Conservation (phyloP, 2,113 vertebrate species). For the Delphinus delphis region DNA sequence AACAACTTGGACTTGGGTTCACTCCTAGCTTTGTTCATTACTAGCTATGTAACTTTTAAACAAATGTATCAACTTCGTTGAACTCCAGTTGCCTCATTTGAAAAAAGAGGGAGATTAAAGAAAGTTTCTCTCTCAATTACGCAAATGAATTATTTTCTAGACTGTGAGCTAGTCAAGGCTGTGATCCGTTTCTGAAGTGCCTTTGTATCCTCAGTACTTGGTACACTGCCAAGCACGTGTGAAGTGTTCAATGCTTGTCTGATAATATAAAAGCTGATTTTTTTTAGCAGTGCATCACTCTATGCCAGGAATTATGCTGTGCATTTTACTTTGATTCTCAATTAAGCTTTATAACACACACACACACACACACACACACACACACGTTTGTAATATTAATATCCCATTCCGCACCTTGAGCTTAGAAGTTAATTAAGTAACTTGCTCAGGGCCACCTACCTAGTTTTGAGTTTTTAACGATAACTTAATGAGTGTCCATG, state of each 20-base stretch:
- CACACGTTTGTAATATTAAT: background rate
- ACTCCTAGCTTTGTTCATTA: background rate
- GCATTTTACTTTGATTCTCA: background rate
- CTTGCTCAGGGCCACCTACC: background rate
- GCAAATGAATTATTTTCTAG: background rate
- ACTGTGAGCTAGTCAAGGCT: background rate
- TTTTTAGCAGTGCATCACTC: background rate
- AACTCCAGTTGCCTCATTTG: background rate
- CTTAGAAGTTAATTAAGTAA: conserved; percentile 3
- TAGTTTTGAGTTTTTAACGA: background rate
- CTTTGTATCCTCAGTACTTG: background rate
- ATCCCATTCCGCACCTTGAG: background rate
- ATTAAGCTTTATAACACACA: background rate
- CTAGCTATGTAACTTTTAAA: background rate
- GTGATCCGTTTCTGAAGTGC: conserved; percentile 1
- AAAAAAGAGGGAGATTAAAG: background rate
- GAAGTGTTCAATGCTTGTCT: background rate
- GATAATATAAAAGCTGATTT: background rate
- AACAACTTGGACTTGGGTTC: background rate
- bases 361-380: background rate
- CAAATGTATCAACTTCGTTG: background rate
- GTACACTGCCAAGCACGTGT: background rate
- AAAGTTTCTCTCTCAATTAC: background rate
- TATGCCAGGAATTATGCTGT: background rate
- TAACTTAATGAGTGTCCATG: background rate